Base-by-base conservation (phyloP, 2,797 vertebrate genomes). In the Malacoraja senta region DNA sequence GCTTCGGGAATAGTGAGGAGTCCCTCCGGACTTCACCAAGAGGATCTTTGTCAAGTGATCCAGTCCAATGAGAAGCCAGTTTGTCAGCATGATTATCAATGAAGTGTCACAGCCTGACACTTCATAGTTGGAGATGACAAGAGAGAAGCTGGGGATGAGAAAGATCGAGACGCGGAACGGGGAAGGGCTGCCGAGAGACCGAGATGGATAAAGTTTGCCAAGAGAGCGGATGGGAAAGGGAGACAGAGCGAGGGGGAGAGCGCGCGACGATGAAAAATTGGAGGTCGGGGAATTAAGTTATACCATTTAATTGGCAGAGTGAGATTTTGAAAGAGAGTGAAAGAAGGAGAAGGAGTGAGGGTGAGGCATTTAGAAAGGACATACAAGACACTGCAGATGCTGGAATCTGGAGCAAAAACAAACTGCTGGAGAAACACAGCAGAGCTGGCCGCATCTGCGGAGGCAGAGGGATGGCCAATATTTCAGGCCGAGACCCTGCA, bases 31-130 rank as follows among this genome's bases (percentile, higher is more conserved):
- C 84, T n/a, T 88, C 84, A 88, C n/a, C 32, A 88, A 88, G 84
- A 35, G 17, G 8, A 88, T 68, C 19, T 88, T 88, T 88, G n/a
- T 86, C 83, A 63, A 63, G 83, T 86, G 61, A 63, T 86, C 83
- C 13, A 32, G 61, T 88, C 65, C 84, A 19, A 35, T 88, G 84
- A 68, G 29, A 88, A 88, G 17, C 15, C 63, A 88, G 84, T 32
- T 65, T 35, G 84, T 68, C 63, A 88, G 35, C 17, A 24, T 35
- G 61, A 88, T 88, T 88, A 9, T 88, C 63, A 88, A 63, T 8
- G 17, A 88, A 88, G 68, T 88, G 84, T 35, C 63, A 35, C 58
- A 61, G 13, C 29, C 58, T 86, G 83, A 86, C 83, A 86, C 17
- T 8, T 88, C 13, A 10, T n/a, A 13, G 29, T 63, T 53, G 53